Conservation (phyloP, 1,140 invertebrate species). For the Rhyzopertha dominica region DNA sequence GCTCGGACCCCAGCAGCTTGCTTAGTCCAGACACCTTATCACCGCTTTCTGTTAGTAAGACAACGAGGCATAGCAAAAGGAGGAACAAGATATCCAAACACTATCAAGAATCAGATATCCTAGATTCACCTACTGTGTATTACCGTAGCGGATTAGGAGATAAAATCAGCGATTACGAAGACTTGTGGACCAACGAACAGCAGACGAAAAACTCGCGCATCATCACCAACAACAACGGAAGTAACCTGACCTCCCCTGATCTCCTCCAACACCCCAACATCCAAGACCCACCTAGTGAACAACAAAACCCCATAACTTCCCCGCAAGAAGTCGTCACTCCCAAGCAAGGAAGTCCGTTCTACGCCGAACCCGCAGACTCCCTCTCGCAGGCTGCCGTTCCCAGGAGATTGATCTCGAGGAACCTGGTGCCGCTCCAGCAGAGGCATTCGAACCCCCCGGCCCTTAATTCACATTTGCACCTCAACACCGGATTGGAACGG, state of each 20-base stretch:
- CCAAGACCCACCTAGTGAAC: too few relatives aligned
- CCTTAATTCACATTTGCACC: constrained; percentile 49
- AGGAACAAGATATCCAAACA: constrained; percentile 61
- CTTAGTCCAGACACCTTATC: constrained; percentile 47
- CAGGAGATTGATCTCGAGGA: constrained; percentile 26
- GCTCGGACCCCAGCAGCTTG: constrained; percentile 50
- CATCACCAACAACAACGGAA: constrained; percentile 17
- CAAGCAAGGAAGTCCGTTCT: constrained; percentile 79
- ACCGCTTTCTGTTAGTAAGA: constrained; percentile 36
- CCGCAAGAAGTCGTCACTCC: too few relatives aligned
- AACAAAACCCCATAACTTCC: too few relatives aligned
- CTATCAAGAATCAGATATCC: constrained; percentile 75
- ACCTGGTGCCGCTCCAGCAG: constrained; percentile 41
- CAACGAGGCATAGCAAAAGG: constrained; percentile 36
- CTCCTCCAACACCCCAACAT: constrained; percentile 38
- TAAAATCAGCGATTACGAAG: constrained; percentile 92
- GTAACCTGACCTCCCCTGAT: constrained; percentile 37
- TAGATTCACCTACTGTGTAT: constrained; percentile 66
- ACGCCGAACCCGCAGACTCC: constrained; percentile 87
- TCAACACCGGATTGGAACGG: constrained; percentile 49
- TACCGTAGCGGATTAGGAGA: constrained; percentile 82
- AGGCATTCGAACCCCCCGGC: constrained; percentile 61
- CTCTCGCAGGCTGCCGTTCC: constrained; percentile 49
- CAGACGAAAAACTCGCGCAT: constrained; percentile 43
- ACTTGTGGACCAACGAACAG: constrained; percentile 79